A percentile compares a stretch with the other conserved stretches of the same genome.
Conservation (phyloP, 2,797 vertebrate genomes). For the Sus cebifrons region DNA sequence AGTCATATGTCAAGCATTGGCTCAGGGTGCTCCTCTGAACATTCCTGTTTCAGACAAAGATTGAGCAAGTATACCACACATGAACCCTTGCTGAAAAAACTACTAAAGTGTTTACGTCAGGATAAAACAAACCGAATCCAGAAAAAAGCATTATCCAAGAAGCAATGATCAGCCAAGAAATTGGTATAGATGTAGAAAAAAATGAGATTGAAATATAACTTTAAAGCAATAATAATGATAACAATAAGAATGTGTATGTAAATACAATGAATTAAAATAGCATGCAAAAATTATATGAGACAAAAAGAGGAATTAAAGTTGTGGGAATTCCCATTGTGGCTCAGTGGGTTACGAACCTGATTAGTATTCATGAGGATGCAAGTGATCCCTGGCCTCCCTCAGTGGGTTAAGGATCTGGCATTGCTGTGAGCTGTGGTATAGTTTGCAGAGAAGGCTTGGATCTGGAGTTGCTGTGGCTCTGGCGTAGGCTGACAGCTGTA, state of each 20-base stretch:
- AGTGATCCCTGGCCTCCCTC: no score
- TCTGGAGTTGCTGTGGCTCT: no score
- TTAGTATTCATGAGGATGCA: no score
- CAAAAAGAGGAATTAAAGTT: neutral
- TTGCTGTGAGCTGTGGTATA: no score
- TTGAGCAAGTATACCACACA: neutral
- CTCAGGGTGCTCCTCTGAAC: neutral
- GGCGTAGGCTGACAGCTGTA: no score
- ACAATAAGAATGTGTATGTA: neutral
- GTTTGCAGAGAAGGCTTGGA: no score
- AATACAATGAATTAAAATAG: neutral
- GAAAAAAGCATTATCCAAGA: neutral
- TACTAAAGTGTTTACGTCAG: neutral
- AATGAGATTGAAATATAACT: neutral
- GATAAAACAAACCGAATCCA: neutral
- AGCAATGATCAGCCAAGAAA: neutral
- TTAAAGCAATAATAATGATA: neutral
- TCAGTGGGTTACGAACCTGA: no score
- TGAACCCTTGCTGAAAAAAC: neutral
- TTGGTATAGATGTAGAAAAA: neutral
- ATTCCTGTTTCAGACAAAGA: neutral
- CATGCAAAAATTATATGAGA: neutral
- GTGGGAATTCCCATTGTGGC: no score
- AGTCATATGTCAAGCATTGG: neutral
- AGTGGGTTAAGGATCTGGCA: no score